Percentiles rank a stretch among this genome's conserved stretches.
phyloP scores from a whole-genome alignment of 2,797 vertebrate species.

The Platyrinchus mystaceus region DNA sequence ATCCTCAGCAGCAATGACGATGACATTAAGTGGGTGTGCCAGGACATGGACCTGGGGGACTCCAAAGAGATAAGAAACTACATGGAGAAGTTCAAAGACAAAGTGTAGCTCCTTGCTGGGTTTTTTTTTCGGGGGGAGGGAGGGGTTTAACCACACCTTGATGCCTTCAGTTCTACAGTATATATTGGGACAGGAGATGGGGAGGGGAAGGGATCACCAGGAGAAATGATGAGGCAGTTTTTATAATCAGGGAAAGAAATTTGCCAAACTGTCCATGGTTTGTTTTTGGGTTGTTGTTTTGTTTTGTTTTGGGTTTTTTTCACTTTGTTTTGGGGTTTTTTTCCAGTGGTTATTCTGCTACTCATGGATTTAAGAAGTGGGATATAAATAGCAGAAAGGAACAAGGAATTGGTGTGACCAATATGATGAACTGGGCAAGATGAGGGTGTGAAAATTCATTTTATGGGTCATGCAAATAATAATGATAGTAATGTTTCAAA shows the following conservation, averaged over 20 bases:
- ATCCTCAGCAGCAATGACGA: slow-evolving; percentile 79
- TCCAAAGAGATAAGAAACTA: slow-evolving; percentile 86
- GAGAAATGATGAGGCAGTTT: neutral
- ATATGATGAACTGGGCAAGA: neutral
- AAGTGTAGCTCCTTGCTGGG: slow-evolving; percentile 36
- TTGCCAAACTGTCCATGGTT: slow-evolving; percentile 43
- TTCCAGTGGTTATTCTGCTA: neutral
- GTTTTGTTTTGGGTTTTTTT: neutral
- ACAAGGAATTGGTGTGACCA: neutral
- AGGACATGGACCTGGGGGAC: slow-evolving; percentile 83
- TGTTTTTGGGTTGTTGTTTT: neutral
- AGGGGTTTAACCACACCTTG: slow-evolving; percentile 56
- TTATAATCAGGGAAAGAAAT: slow-evolving; percentile 50
- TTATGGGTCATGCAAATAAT: neutral
- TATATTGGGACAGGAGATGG: slow-evolving; percentile 3
- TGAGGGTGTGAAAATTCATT: neutral
- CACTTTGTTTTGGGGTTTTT: neutral
- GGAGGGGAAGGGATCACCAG: neutral
- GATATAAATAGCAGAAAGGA: neutral
- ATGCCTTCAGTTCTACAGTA: slow-evolving; percentile 65
- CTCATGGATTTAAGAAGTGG: neutral
- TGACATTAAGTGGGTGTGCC: slow-evolving; percentile 93
- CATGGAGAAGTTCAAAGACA: slow-evolving; percentile 88
- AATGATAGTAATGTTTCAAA: neutral
- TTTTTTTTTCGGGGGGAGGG: neutral